Evolutionary conservation across 2,113 vertebrate species (phyloP).

Genomic region (Psittacus erithacus): DNA sequence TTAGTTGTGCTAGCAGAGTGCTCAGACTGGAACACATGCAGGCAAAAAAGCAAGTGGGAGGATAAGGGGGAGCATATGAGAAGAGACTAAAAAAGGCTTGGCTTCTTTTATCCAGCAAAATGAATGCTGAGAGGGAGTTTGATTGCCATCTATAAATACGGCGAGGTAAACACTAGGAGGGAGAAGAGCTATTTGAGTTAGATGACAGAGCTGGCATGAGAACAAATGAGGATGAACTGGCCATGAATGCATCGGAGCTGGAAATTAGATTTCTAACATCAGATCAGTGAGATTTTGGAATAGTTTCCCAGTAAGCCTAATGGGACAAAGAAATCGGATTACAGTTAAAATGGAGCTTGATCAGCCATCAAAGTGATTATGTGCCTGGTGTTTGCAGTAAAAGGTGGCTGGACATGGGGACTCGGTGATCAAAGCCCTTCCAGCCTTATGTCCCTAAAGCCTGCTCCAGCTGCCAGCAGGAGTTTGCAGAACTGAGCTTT

Average conservation of each 20-base stretch:
- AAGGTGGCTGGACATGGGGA: neutral
- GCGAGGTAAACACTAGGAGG: conserved; percentile 48
- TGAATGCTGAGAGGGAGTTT: conserved; percentile 32
- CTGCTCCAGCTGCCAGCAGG: neutral
- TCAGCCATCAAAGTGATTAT: neutral
- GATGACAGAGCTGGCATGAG: conserved; percentile 45
- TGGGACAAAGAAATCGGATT: conserved; percentile 56
- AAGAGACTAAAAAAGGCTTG: conserved; percentile 13
- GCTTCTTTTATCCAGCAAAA: conserved; percentile 27
- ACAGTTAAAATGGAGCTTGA: conserved; percentile 38
- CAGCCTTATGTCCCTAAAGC: neutral
- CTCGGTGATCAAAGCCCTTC: neutral
- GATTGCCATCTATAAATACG: conserved; percentile 49
- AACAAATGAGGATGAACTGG: conserved; percentile 57
- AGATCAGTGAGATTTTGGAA: conserved; percentile 43
- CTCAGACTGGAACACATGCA: neutral
- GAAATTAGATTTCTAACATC: conserved; percentile 53
- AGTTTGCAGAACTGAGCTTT: neutral
- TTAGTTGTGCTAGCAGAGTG: neutral
- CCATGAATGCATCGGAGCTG: conserved; percentile 27
- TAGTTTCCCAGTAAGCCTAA: conserved; percentile 38
- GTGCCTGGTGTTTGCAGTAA: neutral
- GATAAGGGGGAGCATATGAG: neutral
- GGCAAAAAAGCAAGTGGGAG: conserved; percentile 29
- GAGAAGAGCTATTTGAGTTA: conserved; percentile 44